A percentile compares a stretch with the other conserved stretches of the same genome.
phyloP scores from a whole-genome alignment of 2,888 invertebrate species.

The Craniophora ligustri region DNA sequence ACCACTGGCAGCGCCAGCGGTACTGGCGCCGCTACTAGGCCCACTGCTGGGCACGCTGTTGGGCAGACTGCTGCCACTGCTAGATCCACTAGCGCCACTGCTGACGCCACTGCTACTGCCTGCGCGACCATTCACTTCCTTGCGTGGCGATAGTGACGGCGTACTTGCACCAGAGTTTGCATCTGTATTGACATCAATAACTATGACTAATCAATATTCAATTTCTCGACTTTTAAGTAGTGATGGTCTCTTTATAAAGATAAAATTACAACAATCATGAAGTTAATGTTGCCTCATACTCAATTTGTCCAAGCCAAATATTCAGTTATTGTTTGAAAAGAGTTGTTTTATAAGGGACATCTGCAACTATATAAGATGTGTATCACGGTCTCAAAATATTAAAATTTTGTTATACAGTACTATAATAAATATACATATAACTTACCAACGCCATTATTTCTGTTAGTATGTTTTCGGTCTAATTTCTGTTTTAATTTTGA shows the following conservation, averaged over 20 bases:
- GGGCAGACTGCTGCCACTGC: conserved; percentile 87
- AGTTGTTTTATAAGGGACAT: too few species aligned
- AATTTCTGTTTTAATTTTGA: conserved; percentile 93
- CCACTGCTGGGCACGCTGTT: conserved; percentile 75
- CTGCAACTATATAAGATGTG: too few species aligned
- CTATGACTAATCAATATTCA: background rate
- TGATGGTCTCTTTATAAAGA: too few species aligned
- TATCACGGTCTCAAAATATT: too few species aligned
- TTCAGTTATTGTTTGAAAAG: too few species aligned
- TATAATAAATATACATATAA: conserved; percentile 26
- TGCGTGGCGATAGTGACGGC: conserved; percentile 91
- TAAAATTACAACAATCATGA: too few species aligned
- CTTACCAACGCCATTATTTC: conserved; percentile 89
- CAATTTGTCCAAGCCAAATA: too few species aligned
- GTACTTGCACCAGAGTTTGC: conserved; percentile 86
- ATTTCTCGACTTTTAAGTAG: too few species aligned
- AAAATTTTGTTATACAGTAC: too few species aligned
- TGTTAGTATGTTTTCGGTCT: conserved; percentile 90
- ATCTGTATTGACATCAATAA: conserved; percentile 61
- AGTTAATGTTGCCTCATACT: too few species aligned
- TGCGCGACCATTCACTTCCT: conserved; percentile 89
- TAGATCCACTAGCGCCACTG: conserved; percentile 35
- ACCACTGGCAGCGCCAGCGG: conserved; percentile 74
- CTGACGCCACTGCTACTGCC: conserved; percentile 82
- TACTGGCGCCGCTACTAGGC: conserved; percentile 73